Evolutionary conservation across 2,888 invertebrate species (phyloP), one percentile per base, ranked within the genome.

Genomic region (Isoperla grammatica): DNA sequence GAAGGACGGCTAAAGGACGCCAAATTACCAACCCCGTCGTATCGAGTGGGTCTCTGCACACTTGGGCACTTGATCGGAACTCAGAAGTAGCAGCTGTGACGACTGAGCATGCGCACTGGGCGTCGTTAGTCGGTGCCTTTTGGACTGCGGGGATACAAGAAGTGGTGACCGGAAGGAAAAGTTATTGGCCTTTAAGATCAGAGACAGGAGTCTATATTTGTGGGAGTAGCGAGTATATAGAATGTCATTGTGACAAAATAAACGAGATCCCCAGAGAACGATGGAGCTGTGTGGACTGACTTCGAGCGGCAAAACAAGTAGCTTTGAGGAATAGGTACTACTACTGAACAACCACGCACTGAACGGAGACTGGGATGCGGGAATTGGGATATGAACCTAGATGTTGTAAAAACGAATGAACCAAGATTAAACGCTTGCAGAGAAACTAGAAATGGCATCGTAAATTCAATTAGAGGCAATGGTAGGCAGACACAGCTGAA

Each of bases 401-500:
- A 55, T 56, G 60, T 50, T 56, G 56, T 60, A 56, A 56, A 60
- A 60, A 56, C 50, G 49, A 60, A 60, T 48, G 48, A 53, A 35
- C 48, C 56, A 56, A 43, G 56, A 56, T 60, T 60, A 60, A 60
- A 60, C 50, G 60, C 23, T 55, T 49, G 48, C 56, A 50, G 48
- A 42, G 42, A 45, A 42, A 53, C 17, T n/a, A 17, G 43, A 49
- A 56, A 60, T 49, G 60, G 43, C 50, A 49, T 60, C 60, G 60
- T 60, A 60, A 60, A 60, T 60, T 60, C 60, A 60, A 60, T 60
- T 60, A 60, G 60, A n/a, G 60, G 56, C 50, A 50, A 49, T 39
- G 39, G 37, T 53, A 45, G 11, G 49, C n/a, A 13, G 29, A 23
- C 15, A 5, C 49, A 29, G 29, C 29, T 29, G 29, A 29, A 29